These are phyloP conservation scores for Syrrhaptes paradoxus DNA, from an alignment of 2,113 vertebrate species.

Conservation along the genomic window DNA sequence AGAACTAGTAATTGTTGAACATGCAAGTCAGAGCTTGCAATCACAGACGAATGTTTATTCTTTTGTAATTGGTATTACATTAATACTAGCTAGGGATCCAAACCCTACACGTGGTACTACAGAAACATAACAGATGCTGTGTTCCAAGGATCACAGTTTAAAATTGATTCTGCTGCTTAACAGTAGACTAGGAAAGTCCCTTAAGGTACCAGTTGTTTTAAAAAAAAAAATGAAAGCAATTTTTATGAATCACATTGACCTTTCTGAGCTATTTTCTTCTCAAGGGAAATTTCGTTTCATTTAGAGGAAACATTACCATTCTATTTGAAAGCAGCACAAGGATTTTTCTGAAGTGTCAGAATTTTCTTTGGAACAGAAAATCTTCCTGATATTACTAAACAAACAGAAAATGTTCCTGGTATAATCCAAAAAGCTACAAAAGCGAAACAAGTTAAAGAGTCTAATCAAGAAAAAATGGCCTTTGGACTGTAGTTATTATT, in stretches of 20 bases:
- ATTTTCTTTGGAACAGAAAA: slow-evolving; percentile 6
- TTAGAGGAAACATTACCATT: not conserved
- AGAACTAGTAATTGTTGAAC: not conserved
- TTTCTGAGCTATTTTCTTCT: not conserved
- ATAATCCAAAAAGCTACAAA: not conserved
- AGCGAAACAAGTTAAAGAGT: not conserved
- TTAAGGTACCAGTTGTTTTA: not conserved
- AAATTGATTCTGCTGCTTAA: not conserved
- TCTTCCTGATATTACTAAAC: not conserved
- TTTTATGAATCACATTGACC: slow-evolving; percentile 27
- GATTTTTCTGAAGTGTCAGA: not conserved
- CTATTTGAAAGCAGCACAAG: not conserved
- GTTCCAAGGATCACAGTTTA: not conserved
- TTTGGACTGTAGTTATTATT: not conserved
- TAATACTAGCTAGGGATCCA: not conserved
- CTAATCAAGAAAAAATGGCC: not conserved
- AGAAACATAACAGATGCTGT: not conserved
- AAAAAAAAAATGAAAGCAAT: not conserved
- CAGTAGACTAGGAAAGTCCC: not conserved
- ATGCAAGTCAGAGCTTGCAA: not conserved
- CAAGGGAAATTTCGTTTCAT: slow-evolving; percentile 19
- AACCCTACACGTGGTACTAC: not conserved
- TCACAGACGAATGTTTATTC: not conserved
- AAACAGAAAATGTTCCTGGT: not conserved
- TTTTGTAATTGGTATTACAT: not conserved